Base-by-base conservation (phyloP, 2,888 invertebrate species). In the Geophilus truncorum region DNA sequence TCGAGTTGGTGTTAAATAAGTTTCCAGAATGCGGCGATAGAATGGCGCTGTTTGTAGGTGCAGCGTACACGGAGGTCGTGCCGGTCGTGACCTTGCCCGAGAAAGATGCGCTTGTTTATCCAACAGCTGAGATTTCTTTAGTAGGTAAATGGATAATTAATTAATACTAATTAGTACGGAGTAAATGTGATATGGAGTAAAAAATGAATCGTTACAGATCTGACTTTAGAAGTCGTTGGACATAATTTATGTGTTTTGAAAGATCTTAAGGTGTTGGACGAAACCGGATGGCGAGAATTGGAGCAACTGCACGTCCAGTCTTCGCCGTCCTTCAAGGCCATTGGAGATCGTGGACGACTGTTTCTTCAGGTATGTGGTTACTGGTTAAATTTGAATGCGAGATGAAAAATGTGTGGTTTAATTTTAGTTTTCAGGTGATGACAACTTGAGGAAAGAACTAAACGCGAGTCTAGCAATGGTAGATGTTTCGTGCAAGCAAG, bases 51-150 rank as follows among this genome's bases (percentile, higher is more conserved):
- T 95, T 95, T 86, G 91, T 92, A 7, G 89, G 91, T 25, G 92
- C 92, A 76, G 89, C 90, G 80, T 89, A 90, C 30, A 88, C 91
- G 77, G 94, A 95, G 87, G 92, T 91, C 86, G 93, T 95, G 84
- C 95, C 95, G 23, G 93, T 94, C 86, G 93, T 95, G 21, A 94
- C 93, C 87, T 88, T 95, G 83, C 95, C 95, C 21, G 89, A 94
- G 82, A 92, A 93, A 85, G 94, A 94, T 62, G 94, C 95, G 88
- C 93, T 95, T 84, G 93, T 95, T 84, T 93, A 95, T 88, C 95
- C 95, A 0, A 93, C 94, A 83, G 92, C 92, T 84, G 94, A 95
- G 89, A 94, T 95, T 85, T 92, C 91, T 84, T 93, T 95, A 87
- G 90, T 92, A 87, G 93, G 93, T 93, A 87, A 87, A 28, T 32